A percentile compares a stretch with the other conserved stretches of the same genome.
Evolutionary conservation across 2,888 invertebrate species (phyloP).

Genomic region (Nineta flava): DNA sequence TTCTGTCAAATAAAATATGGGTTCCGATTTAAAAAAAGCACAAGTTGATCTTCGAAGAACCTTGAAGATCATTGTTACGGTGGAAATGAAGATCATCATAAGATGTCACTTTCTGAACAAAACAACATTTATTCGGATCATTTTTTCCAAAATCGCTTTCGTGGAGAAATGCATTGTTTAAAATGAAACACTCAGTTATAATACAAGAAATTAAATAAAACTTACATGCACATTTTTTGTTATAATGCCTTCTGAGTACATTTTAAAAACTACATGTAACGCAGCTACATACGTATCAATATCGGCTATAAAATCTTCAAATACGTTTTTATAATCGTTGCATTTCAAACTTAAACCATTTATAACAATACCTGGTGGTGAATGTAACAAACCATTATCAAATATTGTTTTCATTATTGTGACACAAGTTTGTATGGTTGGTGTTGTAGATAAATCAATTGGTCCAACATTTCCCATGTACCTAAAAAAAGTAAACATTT

Average conservation of each 20-base stretch:
- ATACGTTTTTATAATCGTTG: slow-evolving; percentile 34
- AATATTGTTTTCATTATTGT: slow-evolving; percentile 12
- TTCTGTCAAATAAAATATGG: no score
- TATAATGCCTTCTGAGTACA: slow-evolving; percentile 38
- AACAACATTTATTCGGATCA: no score
- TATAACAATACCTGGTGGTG: slow-evolving; percentile 39
- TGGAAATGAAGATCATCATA: no score
- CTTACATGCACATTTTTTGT: slow-evolving; percentile 38
- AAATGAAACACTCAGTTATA: no score
- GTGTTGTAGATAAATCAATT: background rate
- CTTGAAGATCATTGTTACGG: no score
- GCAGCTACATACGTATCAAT: slow-evolving; percentile 41
- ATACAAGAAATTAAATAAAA: background rate
- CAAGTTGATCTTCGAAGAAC: no score
- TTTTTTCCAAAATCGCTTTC: no score
- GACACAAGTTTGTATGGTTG: slow-evolving; percentile 6
- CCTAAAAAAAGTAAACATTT: no score
- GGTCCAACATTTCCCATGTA: background rate
- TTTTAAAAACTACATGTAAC: slow-evolving; percentile 33
- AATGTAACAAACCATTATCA: slow-evolving; percentile 33
- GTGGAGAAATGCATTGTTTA: no score
- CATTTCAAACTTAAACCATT: slow-evolving; percentile 34
- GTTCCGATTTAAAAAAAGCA: no score
- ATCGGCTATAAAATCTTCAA: slow-evolving; percentile 34
- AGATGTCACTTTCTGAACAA: no score